These are phyloP conservation scores for Prionace glauca DNA, from an alignment of 2,797 vertebrate genomes.

Conservation along the genomic window DNA sequence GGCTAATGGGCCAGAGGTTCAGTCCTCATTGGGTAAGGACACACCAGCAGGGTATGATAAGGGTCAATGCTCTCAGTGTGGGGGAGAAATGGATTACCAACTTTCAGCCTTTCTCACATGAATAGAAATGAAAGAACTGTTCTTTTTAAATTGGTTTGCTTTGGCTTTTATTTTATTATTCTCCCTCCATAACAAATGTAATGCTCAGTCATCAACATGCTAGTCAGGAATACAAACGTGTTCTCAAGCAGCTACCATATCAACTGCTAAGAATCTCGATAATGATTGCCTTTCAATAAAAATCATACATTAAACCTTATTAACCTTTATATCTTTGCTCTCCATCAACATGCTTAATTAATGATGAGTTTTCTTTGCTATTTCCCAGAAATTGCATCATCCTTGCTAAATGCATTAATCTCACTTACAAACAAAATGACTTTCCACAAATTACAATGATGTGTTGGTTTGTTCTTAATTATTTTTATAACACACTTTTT, in stretches of 20 bases:
- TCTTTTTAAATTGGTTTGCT: not conserved
- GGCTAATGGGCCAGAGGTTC: constrained; percentile 43
- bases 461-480: not conserved
- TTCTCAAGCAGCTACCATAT: not conserved
- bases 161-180: not conserved
- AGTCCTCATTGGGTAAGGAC: constrained; percentile 44
- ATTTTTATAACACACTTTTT: not conserved
- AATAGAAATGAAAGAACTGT: not conserved
- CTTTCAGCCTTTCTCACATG: constrained; percentile 22
- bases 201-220: not conserved
- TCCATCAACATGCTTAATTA: not conserved
- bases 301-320: not conserved
- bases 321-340: not conserved
- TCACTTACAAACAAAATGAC: not conserved
- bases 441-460: not conserved
- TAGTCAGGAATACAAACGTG: not conserved
- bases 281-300: constrained; percentile 17
- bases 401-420: not conserved
- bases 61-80: constrained; percentile 42
- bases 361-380: not conserved
- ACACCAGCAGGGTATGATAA: constrained; percentile 47
- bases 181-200: not conserved
- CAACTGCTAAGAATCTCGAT: not conserved
- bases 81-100: constrained; percentile 35
- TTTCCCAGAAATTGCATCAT: not conserved